phyloP scores from a whole-genome alignment of 2,888 invertebrate species.

The Pyrocoelia pectoralis region DNA sequence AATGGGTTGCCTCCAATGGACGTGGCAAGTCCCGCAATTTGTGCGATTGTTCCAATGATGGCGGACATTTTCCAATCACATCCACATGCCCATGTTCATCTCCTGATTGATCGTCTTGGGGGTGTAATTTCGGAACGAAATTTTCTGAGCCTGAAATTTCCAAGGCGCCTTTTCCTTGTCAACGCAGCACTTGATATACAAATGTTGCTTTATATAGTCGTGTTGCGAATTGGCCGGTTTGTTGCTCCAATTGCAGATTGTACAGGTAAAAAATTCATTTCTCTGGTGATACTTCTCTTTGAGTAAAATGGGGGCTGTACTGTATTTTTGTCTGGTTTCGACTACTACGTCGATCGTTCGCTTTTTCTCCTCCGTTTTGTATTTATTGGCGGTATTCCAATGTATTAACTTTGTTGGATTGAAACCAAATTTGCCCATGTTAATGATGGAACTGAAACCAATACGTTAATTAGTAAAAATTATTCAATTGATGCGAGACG shows the following conservation, averaged over 20 bases:
- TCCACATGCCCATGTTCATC: conserved; percentile 71
- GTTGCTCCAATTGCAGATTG: conserved; percentile 5
- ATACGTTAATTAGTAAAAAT: background rate
- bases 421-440: conserved; percentile 34
- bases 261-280: conserved; percentile 11
- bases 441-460: conserved; percentile 21
- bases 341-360: conserved; percentile 15
- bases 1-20: conserved; percentile 60
- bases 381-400: conserved; percentile 21
- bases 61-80: conserved; percentile 66
- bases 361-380: conserved; percentile 29
- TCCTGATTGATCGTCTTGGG: conserved; percentile 73
- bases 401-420: conserved; percentile 27
- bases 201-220: conserved; percentile 63
- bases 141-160: conserved; percentile 62
- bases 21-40: conserved; percentile 54
- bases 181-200: conserved; percentile 65
- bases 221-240: conserved; percentile 43
- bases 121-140: conserved; percentile 74
- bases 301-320: conserved; percentile 29
- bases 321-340: conserved; percentile 29
- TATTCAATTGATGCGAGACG: background rate
- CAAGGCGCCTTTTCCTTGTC: conserved; percentile 55
- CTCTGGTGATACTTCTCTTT: conserved; percentile 19
- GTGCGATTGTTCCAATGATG: conserved; percentile 60